Percentiles rank a stretch among this genome's conserved stretches.
Evolutionary conservation across 2,113 vertebrate species (phyloP).

Genomic region (Myiagra hebetior): DNA sequence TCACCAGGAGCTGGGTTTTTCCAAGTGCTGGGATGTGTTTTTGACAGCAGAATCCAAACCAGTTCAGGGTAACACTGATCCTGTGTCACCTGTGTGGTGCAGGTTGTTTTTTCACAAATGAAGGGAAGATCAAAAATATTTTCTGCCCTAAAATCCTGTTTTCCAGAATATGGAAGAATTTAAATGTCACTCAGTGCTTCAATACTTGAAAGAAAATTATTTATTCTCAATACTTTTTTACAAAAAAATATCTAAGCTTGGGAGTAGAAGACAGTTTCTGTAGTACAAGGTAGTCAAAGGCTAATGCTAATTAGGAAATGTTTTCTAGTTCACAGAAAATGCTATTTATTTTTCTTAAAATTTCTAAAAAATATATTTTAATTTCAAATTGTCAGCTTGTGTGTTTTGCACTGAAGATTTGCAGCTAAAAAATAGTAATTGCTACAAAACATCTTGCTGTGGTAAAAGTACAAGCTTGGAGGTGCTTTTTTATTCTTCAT

Average conservation of each 20-base stretch:
- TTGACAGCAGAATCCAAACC: background rate
- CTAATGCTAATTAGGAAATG: slow-evolving; percentile 17
- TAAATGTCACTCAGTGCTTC: slow-evolving; percentile 26
- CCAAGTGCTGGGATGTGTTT: background rate
- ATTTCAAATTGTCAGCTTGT: background rate
- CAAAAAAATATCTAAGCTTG: background rate
- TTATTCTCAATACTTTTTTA: slow-evolving; percentile 22
- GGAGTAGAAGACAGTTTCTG: background rate
- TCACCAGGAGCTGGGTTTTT: background rate
- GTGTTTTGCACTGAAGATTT: background rate
- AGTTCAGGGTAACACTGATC: background rate
- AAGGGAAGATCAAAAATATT: slow-evolving; percentile 55
- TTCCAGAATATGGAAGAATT: slow-evolving; percentile 38
- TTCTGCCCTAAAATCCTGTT: slow-evolving; percentile 42
- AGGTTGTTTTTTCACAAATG: slow-evolving; percentile 19
- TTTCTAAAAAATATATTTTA: background rate
- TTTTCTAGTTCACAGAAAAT: slow-evolving; percentile 4
- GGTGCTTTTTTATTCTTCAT: background rate
- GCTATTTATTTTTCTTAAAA: background rate
- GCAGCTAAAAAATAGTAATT: background rate
- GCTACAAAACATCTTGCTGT: background rate
- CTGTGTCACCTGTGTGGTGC: background rate
- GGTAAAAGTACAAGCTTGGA: background rate
- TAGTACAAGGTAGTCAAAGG: background rate
- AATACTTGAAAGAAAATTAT: slow-evolving; percentile 52